A percentile compares a stretch with the other conserved stretches of the same genome.
Evolutionary conservation across 64 coral and sea anemone species (phyloP).

Genomic region (Pachyseris speciosa): DNA sequence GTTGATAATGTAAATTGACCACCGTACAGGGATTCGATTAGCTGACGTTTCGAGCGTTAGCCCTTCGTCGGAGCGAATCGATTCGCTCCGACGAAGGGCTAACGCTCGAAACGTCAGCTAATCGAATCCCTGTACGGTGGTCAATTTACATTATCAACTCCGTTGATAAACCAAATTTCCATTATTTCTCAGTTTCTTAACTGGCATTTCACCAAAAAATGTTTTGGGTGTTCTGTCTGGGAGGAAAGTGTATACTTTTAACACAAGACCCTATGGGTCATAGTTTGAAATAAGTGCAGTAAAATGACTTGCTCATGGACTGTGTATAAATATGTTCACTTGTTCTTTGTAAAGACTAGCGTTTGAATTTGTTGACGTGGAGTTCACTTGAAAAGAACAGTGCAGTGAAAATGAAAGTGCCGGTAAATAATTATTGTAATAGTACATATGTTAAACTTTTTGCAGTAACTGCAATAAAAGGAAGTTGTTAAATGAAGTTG

Average conservation of each 20-base stretch:
- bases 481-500: constrained; percentile 35
- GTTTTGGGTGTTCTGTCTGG: too few species aligned
- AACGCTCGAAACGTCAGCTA: too few species aligned
- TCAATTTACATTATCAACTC: too few species aligned
- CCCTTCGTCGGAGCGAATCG: too few species aligned
- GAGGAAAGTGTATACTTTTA: background rate
- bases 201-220: too few species aligned
- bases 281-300: background rate
- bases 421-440: background rate
- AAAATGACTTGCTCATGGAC: background rate
- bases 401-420: background rate
- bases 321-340: background rate
- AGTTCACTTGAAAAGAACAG: constrained; percentile 12
- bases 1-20: too few species aligned
- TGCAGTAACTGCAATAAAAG: constrained; percentile 54
- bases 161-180: too few species aligned
- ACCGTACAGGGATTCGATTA: too few species aligned
- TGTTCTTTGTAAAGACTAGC: background rate
- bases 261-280: constrained; percentile 24
- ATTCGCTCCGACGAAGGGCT: too few species aligned
- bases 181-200: too few species aligned
- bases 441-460: background rate
- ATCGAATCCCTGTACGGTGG: too few species aligned
- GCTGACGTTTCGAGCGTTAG: too few species aligned
- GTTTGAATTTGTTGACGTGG: background rate